These are phyloP conservation scores for Calypte anna DNA, from an alignment of 2,113 vertebrate species.

Conservation along the genomic window DNA sequence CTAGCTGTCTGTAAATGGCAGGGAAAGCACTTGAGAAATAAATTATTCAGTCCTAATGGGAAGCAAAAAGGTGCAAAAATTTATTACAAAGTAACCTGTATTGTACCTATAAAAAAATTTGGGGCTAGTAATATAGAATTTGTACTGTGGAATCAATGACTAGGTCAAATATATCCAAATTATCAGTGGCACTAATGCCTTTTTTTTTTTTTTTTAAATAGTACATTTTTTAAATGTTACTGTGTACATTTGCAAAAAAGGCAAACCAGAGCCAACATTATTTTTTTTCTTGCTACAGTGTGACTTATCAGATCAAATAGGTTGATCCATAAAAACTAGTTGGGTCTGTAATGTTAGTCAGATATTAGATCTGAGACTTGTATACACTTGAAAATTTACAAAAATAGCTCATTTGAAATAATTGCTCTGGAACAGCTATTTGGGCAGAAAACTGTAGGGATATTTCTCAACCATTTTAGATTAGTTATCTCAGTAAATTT, in stretches of 20 bases:
- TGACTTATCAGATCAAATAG: background rate
- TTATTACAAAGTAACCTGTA: background rate
- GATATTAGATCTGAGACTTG: constrained; percentile 58
- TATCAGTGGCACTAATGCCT: background rate
- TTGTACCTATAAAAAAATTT: background rate
- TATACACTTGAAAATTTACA: constrained; percentile 64
- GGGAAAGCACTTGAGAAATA: constrained; percentile 4
- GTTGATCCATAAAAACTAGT: constrained; percentile 35
- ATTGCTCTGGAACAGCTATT: constrained; percentile 60
- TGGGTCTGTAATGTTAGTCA: background rate
- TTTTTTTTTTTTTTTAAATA: background rate
- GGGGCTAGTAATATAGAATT: background rate
- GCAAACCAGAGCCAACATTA: background rate
- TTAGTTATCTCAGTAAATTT: constrained; percentile 51
- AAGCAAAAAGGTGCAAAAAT: background rate
- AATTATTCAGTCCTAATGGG: background rate
- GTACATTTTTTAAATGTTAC: no score
- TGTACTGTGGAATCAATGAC: background rate
- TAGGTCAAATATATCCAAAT: background rate
- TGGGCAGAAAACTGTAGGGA: constrained; percentile 63
- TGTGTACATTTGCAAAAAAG: background rate
- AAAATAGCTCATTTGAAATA: constrained; percentile 64
- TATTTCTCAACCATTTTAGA: constrained; percentile 57
- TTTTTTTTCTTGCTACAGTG: background rate
- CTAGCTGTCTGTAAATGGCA: background rate